Evolutionary conservation across 2,888 invertebrate genomes (phyloP), one percentile per base, ranked within the genome.

Genomic region (Scaptomyza cyrtandrae): DNA sequence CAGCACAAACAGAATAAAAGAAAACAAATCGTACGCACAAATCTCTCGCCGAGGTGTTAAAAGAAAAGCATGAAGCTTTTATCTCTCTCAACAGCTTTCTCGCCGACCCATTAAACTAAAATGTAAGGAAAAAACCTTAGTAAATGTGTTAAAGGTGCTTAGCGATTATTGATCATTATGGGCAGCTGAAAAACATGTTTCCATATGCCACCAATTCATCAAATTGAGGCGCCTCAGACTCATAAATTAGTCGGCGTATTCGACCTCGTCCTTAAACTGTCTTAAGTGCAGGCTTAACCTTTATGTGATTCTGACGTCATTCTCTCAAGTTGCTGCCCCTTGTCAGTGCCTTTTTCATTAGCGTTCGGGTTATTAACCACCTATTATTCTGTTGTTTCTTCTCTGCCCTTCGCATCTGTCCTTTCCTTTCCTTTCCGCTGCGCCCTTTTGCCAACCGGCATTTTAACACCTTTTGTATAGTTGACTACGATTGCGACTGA

Each of bases 31-130:
- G 85, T 71, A 82, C 71, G 75, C 86, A 88, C 89, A 88, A 88
- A 88, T 84, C 89, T 87, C 75, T 87, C 87, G 79, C 68, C 73
- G 82, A 89, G 88, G 89, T 89, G 85, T 89, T 85, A 89, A 85
- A 82, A 88, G 88, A 86, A 88, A 86, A 88, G 74, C 88, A 85
- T 72, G 67, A 48, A 78, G 78, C 87, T 84, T 83, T 88, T 88
- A 88, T 76, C 77, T 65, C 61, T 64, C 81, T 41, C 41, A 39
- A 39, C 39, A 39, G 85, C 78, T 83, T 88, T 83, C 83, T 86
- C 75, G 71, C 63, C 69, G 71, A 64, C 67, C 77, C 84, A 86
- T 88, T 82, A 72, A 68, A 41, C 43, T 31, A 65, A 61, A 75
- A 72, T 68, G 59, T 19, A 0, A 10, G 10, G 29, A 19, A 58